Evolutionary conservation across 2,888 invertebrate genomes (phyloP).

Genomic region (Acholoe squamosa): DNA sequence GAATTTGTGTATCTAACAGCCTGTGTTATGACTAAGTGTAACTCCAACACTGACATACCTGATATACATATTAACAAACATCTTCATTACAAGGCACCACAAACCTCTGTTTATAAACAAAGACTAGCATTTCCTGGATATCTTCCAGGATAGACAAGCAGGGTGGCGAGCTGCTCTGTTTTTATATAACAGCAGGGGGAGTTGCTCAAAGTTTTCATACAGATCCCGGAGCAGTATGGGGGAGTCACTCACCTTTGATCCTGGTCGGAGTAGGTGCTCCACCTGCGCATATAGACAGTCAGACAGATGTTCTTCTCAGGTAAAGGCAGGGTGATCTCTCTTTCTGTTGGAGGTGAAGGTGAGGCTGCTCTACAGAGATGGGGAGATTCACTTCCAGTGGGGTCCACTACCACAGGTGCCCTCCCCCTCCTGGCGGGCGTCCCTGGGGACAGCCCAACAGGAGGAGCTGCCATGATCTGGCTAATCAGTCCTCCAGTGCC

Average conservation of each 20-base stretch:
- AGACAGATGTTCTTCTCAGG: conserved; percentile 40
- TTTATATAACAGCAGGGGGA: no score
- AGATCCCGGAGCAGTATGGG: conserved; percentile 3
- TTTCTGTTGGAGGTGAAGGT: neutral
- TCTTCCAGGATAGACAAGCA: neutral
- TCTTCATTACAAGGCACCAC: neutral
- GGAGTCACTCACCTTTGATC: conserved; percentile 39
- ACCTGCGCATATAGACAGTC: conserved; percentile 34
- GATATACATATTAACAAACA: neutral
- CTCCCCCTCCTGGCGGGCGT: neutral
- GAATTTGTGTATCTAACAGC: neutral
- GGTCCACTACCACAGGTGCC: neutral
- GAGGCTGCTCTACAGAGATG: neutral
- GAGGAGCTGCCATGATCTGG: neutral
- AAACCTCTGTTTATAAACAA: neutral
- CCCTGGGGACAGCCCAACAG: neutral
- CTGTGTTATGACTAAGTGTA: neutral
- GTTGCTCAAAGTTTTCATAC: neutral
- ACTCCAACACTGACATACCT: neutral
- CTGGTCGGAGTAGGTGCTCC: conserved; percentile 13
- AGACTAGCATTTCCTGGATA: neutral
- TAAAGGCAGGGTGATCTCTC: conserved; percentile 38
- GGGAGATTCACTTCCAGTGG: no score
- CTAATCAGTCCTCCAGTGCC: neutral
- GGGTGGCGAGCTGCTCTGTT: no score